Evolutionary conservation across 2,797 vertebrate species (phyloP), one percentile per base, ranked within the genome.

Genomic region (Gambusia yucatana): DNA sequence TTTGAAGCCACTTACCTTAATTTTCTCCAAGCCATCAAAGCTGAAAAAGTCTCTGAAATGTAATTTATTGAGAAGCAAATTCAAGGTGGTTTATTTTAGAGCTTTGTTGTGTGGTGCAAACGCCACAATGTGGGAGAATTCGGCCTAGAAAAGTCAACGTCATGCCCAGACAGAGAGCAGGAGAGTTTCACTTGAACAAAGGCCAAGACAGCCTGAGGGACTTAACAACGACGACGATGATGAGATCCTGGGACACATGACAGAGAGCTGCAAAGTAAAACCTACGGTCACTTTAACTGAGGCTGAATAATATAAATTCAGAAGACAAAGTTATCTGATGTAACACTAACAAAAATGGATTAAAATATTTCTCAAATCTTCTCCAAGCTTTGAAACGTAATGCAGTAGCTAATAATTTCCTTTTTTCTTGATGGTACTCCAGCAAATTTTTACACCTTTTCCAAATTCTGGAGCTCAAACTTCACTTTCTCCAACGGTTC

Each of bases 111-210:
- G 2, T 20, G 44, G 28, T 50, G 25, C 43, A n/a, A 81, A 39
- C n/a, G 55, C 2, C 4, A 70, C 33, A 59, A 70, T 52, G 73
- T 25, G 36, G 73, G 84, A 87, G 72, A 81, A 75, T 76, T 72
- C 39, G 80, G 52, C 73, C 72, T 73, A 16, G 77, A 72, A 48
- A 74, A 76, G 57, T 57, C 16, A 71, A 72, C 33, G 52, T 82
- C 73, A 67, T 81, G 85, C 65, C 73, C 61, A 1, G 41, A 84
- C 69, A 75, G 82, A 75, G 82, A 86, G 81, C 55, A 75, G 79
- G 44, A 78, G 77, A 93, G 95, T 96, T 96, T 96, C 96, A 93
- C 84, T 96, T 96, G 96, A 95, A 92, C 73, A 2, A 36, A 69
- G 77, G 95, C 95, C 96, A 96, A 91, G 77, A 74, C 61, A 77